Evolutionary conservation across 2,797 vertebrate genomes (phyloP), one percentile per base, ranked within the genome.

Genomic region (Lithobates sylvaticus): DNA sequence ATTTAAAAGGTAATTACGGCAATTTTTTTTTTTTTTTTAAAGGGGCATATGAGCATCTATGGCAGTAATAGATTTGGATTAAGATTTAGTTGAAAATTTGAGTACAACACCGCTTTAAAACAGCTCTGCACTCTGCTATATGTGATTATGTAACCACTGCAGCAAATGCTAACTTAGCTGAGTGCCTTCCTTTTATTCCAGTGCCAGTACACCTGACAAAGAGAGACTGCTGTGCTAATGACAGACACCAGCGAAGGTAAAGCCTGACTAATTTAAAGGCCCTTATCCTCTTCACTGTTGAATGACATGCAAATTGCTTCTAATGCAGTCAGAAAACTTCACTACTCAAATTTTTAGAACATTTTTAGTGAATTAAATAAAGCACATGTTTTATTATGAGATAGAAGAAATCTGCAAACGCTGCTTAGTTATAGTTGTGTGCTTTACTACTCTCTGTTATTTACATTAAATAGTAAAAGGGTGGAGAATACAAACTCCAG

Each of bases 231-330:
- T 83, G 81, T 67, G 81, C 70, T 87, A 87, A 87, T 87, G 70
- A 77, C 81, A 87, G 67, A 34, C 85, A 78, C 83, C 68, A 78
- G 75, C 36, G 27, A 39, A 83, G 80, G 39, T 78, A 83, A 32
- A 81, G 68, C 54, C 47, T 78, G 54, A 61, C 80, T 83, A 68
- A 83, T 78, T 87, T 83, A 83, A 78, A 78, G 80, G 65, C 81
- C 75, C 29, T 74, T 74, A 83, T 76, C 73, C 79, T 82, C 80
- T 78, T 83, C 58, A 65, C 21, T 44, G 58, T 69, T 87, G 76
- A 87, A 77, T 83, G 85, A 83, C 75, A 78, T 83, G 81, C 80
- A 78, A 87, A 83, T 87, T 87, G 85, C 70, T 79, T 79, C 68
- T 83, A 87, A 87, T 87, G 58, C 61, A 83, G 75, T 65, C 61